Evolutionary conservation across 2,888 invertebrate species (phyloP).

Genomic region (Nemotelus pantherinus): DNA sequence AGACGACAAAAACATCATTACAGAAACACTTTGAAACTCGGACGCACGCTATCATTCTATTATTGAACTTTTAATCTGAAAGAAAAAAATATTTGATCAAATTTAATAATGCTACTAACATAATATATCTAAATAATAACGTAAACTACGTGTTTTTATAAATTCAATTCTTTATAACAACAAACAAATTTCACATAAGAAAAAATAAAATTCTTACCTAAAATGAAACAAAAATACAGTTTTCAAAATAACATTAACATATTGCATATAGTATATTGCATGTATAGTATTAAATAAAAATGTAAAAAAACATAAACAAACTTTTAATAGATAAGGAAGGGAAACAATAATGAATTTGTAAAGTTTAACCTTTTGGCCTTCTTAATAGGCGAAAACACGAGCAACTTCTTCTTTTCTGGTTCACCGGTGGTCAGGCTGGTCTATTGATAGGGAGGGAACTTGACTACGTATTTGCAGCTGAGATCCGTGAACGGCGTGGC

Average conservation of each 20-base stretch:
- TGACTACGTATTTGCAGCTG: too few species aligned
- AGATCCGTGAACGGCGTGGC: too few species aligned
- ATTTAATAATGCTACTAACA: not conserved
- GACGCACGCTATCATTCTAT: not conserved
- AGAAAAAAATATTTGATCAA: constrained; percentile 1
- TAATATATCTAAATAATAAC: constrained; percentile 5
- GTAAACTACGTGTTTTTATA: constrained; percentile 27
- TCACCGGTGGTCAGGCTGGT: too few species aligned
- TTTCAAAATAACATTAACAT: too few species aligned
- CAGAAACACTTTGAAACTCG: not conserved
- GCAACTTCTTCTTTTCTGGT: too few species aligned
- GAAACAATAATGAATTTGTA: too few species aligned
- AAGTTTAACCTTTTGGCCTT: too few species aligned
- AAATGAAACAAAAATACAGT: too few species aligned
- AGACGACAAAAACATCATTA: not conserved
- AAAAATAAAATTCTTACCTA: not conserved
- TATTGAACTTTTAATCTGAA: not conserved
- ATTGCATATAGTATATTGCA: not conserved
- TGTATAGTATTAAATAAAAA: constrained; percentile 20
- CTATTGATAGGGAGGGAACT: too few species aligned
- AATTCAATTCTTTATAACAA: constrained; percentile 27
- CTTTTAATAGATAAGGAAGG: not conserved
- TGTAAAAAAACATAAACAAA: not conserved
- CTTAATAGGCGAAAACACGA: too few species aligned
- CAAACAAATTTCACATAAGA: too few species aligned